Base-by-base conservation (phyloP, 1,140 invertebrate genomes). In the Euschistus heros region DNA sequence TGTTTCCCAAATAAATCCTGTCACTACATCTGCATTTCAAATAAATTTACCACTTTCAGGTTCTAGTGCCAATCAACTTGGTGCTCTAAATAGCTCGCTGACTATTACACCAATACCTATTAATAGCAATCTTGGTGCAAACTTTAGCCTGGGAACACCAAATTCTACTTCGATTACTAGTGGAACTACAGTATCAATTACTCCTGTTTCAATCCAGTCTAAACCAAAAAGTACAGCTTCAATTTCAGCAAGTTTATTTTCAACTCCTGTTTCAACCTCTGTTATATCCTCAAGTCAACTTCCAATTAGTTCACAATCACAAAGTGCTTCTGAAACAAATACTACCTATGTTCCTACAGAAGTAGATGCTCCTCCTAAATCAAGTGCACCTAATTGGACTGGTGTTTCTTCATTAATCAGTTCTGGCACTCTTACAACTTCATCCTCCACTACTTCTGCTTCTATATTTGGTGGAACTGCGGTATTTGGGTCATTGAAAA, bases 1-100 rank as follows among this genome's bases (percentile, higher is more conserved):
- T 46, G 44, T 13, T 13, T 13, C n/a, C 44, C 13, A 46, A 46
- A 46, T n/a, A 5, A 20, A 54, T n/a, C 6, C 18, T 22, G 17
- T 4, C 15, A 22, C 50, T 7, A 26, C 24, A 26, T 22, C 18
- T 13, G 4, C 18, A 7, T 22, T 26, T 20, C 50, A 20, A 17
- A 54, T 26, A 22, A 22, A 20, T 54, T 20, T 26, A 20, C 18
- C 50, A 54, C 18, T 59, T 18, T 15, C 7, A 15, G 17, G 1
- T 15, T 7, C 2, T 33, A 24, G 2, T 26, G 24, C n/a, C 2
- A 57, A 57, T 24, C 54, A 22, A 22, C 7, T 24, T 66, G 8
- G 73, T 71, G 0, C 65, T 42, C 3, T 27, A 26, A 10, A 20
- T 17, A 44, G 18, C 26, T 62, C 47, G n/a, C 20, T 50, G n/a